These are phyloP conservation scores for Andrena haemorrhoa DNA, from an alignment of 2,888 invertebrate genomes.

Conservation along the genomic window DNA sequence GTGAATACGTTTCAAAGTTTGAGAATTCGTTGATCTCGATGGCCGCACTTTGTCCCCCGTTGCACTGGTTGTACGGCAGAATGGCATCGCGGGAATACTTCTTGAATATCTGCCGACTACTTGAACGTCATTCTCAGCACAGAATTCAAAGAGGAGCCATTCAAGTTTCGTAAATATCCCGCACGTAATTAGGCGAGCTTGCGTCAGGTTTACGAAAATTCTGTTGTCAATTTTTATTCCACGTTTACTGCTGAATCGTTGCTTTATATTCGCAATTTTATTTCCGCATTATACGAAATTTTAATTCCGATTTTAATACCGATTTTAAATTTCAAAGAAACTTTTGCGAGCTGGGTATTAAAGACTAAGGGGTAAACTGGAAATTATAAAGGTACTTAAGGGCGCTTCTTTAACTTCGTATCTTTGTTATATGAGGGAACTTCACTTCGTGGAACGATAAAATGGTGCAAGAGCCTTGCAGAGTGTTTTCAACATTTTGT, in stretches of 20 bases:
- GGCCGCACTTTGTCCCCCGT: constrained; percentile 8
- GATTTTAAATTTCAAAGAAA: too few species aligned
- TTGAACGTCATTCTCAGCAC: background rate
- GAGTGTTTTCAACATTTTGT: background rate
- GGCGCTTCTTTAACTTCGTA: background rate
- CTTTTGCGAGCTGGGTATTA: background rate
- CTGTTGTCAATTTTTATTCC: background rate
- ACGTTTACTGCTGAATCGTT: too few species aligned
- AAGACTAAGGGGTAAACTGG: background rate
- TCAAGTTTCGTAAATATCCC: background rate
- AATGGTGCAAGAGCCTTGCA: background rate
- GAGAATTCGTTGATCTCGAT: constrained; percentile 30
- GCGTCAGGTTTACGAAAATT: background rate
- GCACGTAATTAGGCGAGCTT: constrained; percentile 11
- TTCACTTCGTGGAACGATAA: background rate
- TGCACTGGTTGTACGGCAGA: constrained; percentile 1
- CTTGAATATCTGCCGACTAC: constrained; percentile 31
- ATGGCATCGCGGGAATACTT: constrained; percentile 40
- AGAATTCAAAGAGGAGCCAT: constrained; percentile 13
- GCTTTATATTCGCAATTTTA: too few species aligned
- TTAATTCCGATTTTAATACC: background rate
- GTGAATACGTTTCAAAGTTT: constrained; percentile 35
- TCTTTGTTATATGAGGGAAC: constrained; percentile 2
- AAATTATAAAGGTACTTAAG: constrained; percentile 1
- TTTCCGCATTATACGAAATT: too few species aligned